Conservation (phyloP, 92 coral and sea anemone species). For the Pocillopora meandrina region DNA sequence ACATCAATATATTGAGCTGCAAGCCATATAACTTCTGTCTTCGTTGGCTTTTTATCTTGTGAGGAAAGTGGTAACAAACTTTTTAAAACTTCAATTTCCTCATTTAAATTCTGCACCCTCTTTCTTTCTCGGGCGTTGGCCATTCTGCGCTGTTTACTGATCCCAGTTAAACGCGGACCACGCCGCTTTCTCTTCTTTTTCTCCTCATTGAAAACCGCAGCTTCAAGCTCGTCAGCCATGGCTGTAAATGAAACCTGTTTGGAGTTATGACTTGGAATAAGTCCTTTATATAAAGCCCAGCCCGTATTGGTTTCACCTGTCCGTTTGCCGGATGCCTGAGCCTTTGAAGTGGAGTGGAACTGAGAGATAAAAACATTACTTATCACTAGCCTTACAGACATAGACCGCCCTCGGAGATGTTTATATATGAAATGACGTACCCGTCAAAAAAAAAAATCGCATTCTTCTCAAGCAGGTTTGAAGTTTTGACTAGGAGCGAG, state of each 20-base stretch:
- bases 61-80: constrained; percentile 74
- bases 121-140: constrained; percentile 91
- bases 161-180: constrained; percentile 78
- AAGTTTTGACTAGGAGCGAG: no score
- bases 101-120: constrained; percentile 80
- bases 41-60: constrained; percentile 77
- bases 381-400: constrained; percentile 31
- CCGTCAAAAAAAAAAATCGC: not conserved
- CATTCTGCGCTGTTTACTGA: constrained; percentile 83
- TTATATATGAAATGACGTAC: constrained; percentile 1
- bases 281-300: constrained; percentile 2
- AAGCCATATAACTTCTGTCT: constrained; percentile 83
- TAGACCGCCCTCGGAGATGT: not conserved
- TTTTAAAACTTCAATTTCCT: constrained; percentile 74
- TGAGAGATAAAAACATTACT: constrained; percentile 27
- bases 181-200: constrained; percentile 74
- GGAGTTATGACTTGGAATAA: not conserved
- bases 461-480: not conserved
- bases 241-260: constrained; percentile 10
- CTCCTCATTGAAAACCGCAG: constrained; percentile 31
- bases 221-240: constrained; percentile 39
- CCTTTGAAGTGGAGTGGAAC: constrained; percentile 20
- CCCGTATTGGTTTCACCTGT: not conserved
- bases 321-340: not conserved
- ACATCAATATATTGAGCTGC: constrained; percentile 78